Evolutionary conservation across 2,113 vertebrate species (phyloP), one percentile per base, ranked within the genome.

Genomic region (Tricholaema leucomelas): DNA sequence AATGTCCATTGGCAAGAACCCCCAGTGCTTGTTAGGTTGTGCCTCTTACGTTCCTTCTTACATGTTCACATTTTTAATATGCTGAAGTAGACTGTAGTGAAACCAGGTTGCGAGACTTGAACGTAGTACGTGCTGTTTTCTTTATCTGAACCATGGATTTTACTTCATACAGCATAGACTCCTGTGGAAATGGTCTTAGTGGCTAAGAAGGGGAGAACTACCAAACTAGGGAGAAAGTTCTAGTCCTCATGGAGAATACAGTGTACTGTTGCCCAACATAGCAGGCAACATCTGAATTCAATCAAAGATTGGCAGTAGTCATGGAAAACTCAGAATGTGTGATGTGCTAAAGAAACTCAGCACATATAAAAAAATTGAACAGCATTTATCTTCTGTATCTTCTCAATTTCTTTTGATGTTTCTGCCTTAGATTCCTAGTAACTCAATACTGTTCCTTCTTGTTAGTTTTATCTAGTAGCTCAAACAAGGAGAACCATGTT

Each of bases 391-490:
- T 60, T 81, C 58, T 52, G 4, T 60, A 64, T 40, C 20, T 54
- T 75, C 44, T 31, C 14, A 9, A 0, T 60, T 91, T 86, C 28
- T 87, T 88, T 42, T 61, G 6, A 60, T 76, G 35, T 73, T 94
- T 91, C 72, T 77, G 15, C 30, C 0, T 0, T 74, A 28, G 59
- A 2, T 74, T 74, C 38, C 31, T 10, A 6, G 71, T 33, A 0
- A 0, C 54, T 71, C 10, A 59, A 1, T 46, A 12, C 30, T 59
- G 25, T 64, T 74, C 8, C 36, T 81, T 67, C 72, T 33, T 73
- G 14, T 50, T 77, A 48, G 30, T 63, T 0, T 0, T 42, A 38
- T 88, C 52, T 78, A 81, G 30, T 54, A 63, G 23, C 61, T 64
- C 35, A 93, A 83, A 77, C 46, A 25, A 63, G 64, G 23, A 95